Percentiles rank a stretch among this genome's conserved stretches.
Evolutionary conservation across 2,113 vertebrate species (phyloP).

Genomic region (human (Homo sapiens)): GRCh38 chr18:42137501-42138000

Average conservation of each 20-base stretch:
- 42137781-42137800: background rate
- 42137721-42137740: conserved; percentile 24
- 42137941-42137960: background rate
- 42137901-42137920: conserved; percentile 28
- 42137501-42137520: background rate
- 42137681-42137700: conserved; percentile 47
- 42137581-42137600: background rate
- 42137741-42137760: background rate
- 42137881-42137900: background rate
- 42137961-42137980: background rate
- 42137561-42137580: background rate
- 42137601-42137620: background rate
- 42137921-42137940: background rate
- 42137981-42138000: background rate
- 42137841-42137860: conserved; percentile 4
- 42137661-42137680: conserved; percentile 14
- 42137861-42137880: background rate
- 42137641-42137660: conserved; percentile 37
- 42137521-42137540: conserved; percentile 33
- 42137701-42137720: conserved; percentile 49
- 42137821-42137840: background rate
- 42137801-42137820: background rate
- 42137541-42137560: conserved; percentile 6
- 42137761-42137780: background rate
- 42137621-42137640: background rate